Evolutionary conservation across 2,797 vertebrate species (phyloP), one percentile per base, ranked within the genome.

Genomic region (Lacerta viridis): DNA sequence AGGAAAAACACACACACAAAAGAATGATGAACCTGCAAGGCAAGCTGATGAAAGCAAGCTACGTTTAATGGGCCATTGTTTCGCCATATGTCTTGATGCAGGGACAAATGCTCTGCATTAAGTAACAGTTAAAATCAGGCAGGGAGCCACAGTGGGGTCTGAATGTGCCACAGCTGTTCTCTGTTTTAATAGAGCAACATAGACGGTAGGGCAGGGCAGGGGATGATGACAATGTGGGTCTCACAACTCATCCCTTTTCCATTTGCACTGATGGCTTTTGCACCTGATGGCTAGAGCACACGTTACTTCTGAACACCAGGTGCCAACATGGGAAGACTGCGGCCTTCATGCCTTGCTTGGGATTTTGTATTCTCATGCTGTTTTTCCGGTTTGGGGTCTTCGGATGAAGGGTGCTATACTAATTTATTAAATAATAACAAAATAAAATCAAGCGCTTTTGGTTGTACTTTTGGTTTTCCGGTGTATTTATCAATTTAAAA

Each of bases 11-110:
- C 50, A 55, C 50, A 55, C 3, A 55, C 3, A 88, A 39, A 68
- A 0, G 0, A 85, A 29, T 8, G 61, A 33, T n/a, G 43, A 88
- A 61, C 66, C 46, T 46, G 27, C 10, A 74, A 59, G 23, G 18
- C 61, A 61, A 18, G 69, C 55, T 59, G 74, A 77, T 46, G 86
- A 94, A 92, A 93, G 80, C 79, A 41, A 82, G 23, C 1, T 50
- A 36, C 3, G 68, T 82, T 93, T 91, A 71, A 71, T 29, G 74
- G 84, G n/a, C 80, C 91, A 84, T 46, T 83, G 0, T 0, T 83
- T 55, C 3, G n/a, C 25, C 89, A 75, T 0, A 5, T 69, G 10
- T 72, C 87, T 80, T 66, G 61, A 72, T 64, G 55, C 27, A 66
- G 74, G 27, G 71, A 89, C 68, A 78, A 83, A 88, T 76, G 3